Conservation (phyloP, 2,888 invertebrate genomes). For the Pemphredon lugubris region DNA sequence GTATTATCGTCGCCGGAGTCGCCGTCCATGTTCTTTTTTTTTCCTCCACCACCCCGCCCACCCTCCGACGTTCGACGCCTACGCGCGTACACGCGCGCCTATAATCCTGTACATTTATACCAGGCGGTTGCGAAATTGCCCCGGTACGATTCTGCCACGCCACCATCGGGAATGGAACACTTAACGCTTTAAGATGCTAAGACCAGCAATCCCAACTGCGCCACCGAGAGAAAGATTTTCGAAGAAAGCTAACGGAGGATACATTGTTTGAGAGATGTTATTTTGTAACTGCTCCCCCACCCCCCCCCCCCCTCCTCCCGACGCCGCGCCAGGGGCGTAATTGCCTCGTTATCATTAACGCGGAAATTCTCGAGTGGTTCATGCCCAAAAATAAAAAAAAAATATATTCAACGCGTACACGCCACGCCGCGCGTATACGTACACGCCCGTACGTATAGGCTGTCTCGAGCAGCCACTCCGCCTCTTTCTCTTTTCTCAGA, state of each 20-base stretch:
- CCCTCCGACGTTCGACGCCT: constrained; percentile 22
- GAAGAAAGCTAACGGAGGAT: not conserved
- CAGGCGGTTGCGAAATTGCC: constrained; percentile 34
- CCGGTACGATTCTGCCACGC: constrained; percentile 10
- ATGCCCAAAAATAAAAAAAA: constrained; percentile 45
- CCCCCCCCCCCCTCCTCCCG: not conserved
- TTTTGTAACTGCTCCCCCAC: too few species aligned
- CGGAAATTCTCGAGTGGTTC: constrained; percentile 27
- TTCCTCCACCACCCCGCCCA: not conserved
- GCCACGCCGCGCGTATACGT: constrained; percentile 7
- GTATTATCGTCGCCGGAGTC: constrained; percentile 40
- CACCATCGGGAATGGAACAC: constrained; percentile 5
- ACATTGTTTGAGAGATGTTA: too few species aligned
- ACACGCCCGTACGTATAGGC: constrained; percentile 49
- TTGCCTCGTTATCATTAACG: constrained; percentile 46
- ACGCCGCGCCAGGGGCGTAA: constrained; percentile 25
- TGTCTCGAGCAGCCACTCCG: constrained; percentile 79
- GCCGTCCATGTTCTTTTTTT: constrained; percentile 6
- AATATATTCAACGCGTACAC: constrained; percentile 35
- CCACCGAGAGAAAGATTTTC: not conserved
- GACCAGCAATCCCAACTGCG: not conserved
- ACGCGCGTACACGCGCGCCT: not conserved
- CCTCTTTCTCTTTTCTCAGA: constrained; percentile 64
- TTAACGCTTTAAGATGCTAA: constrained; percentile 6
- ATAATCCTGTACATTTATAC: constrained; percentile 15